Percentiles rank a stretch among this genome's conserved stretches.
Conservation (phyloP, 2,113 vertebrate species). For the Bothrops jararaca region DNA sequence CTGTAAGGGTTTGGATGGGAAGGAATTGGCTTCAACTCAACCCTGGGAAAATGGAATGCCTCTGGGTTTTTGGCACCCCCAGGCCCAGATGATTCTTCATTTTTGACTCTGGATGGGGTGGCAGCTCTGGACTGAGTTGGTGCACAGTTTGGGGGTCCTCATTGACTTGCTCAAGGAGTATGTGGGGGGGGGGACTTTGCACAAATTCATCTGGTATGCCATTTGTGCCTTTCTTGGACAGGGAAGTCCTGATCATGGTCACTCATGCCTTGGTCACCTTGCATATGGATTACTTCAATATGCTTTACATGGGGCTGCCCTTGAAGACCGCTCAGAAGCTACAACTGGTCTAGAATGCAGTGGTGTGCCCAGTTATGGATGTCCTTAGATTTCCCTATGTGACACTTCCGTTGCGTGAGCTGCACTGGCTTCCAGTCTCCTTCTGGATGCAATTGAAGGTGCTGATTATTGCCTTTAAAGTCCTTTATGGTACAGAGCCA, state of each 20-base stretch:
- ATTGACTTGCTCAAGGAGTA: not conserved
- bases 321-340: not conserved
- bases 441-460: not conserved
- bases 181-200: not conserved
- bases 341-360: not conserved
- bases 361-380: not conserved
- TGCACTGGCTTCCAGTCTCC: not conserved
- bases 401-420: not conserved
- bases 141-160: not conserved
- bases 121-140: not conserved
- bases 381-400: not conserved
- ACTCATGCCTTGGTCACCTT: not conserved
- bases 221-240: not conserved
- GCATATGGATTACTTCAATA: not conserved
- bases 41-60: not conserved
- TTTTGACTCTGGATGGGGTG: not conserved
- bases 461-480: not conserved
- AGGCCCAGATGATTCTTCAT: not conserved
- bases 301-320: not conserved
- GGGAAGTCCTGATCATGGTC: not conserved
- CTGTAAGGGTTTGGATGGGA: not conserved
- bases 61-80: not conserved
- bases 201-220: not conserved
- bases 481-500: not conserved
- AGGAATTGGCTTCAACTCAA: not conserved